Percentiles rank a stretch among this genome's conserved stretches.
These are phyloP conservation scores for Spodoptera litura DNA, from an alignment of 1,140 invertebrate genomes.

Conservation along the genomic window DNA sequence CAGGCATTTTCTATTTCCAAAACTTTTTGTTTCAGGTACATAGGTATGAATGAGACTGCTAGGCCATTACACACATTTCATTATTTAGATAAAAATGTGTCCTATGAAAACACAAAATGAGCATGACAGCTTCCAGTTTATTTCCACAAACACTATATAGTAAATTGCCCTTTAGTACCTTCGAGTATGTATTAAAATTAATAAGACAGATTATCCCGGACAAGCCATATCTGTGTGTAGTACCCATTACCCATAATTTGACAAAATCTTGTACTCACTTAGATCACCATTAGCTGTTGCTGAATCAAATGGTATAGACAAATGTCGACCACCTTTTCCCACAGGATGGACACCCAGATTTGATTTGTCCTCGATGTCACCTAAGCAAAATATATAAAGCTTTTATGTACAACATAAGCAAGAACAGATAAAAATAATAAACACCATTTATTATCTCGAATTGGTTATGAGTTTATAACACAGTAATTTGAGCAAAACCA, in stretches of 20 bases:
- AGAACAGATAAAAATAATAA: neutral
- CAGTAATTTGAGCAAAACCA: neutral
- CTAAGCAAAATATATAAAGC: conserved; percentile 65
- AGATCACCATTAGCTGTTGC: conserved; percentile 77
- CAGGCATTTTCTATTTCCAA: no score
- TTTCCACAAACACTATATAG: no score
- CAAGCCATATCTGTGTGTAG: conserved; percentile 38
- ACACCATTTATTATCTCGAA: neutral
- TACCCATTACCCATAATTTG: neutral
- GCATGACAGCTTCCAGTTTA: no score
- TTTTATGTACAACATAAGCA: conserved; percentile 28
- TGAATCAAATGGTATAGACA: conserved; percentile 79
- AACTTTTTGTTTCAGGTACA: no score
- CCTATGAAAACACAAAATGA: no score
- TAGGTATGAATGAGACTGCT: no score
- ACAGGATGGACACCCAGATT: conserved; percentile 67
- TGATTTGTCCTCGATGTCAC: conserved; percentile 71
- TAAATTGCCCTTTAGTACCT: neutral
- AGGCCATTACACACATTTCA: no score
- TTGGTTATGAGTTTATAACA: neutral
- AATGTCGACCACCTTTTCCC: conserved; percentile 74
- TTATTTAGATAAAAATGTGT: no score
- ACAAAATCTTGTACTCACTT: conserved; percentile 68
- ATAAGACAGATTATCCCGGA: conserved; percentile 4
- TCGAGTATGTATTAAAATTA: neutral